phyloP scores from a whole-genome alignment of 1,140 invertebrate species.

The Drusus annulatus region DNA sequence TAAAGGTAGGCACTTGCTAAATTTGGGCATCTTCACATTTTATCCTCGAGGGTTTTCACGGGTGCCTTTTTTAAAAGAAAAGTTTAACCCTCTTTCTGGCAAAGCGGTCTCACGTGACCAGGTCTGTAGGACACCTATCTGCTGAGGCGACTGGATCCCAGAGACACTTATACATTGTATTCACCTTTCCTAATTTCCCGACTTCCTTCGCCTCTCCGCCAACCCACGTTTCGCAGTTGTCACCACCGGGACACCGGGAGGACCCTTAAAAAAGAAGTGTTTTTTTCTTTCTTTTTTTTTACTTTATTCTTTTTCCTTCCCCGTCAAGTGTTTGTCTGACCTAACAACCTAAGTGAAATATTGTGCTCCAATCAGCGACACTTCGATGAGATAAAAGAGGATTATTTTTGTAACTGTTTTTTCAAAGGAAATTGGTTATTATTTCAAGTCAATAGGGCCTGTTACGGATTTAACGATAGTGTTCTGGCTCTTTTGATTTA shows the following conservation, averaged over 20 bases:
- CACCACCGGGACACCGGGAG: constrained; percentile 22
- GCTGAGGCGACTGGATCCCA: not conserved
- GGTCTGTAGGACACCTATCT: not conserved
- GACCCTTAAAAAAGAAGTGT: constrained; percentile 26
- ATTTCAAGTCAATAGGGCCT: constrained; percentile 7
- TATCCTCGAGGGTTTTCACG: too few relatives aligned
- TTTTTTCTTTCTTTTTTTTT: constrained; percentile 10
- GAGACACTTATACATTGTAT: constrained; percentile 8
- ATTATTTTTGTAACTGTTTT: constrained; percentile 20
- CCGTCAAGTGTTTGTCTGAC: constrained; percentile 20
- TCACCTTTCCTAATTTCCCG: constrained; percentile 16
- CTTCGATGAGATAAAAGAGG: not conserved
- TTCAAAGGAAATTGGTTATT: constrained; percentile 23
- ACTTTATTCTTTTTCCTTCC: not conserved
- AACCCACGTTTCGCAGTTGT: constrained; percentile 36
- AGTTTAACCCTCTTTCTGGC: constrained; percentile 1
- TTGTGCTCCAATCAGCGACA: constrained; percentile 32
- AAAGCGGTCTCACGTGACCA: constrained; percentile 7
- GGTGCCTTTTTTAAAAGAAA: not conserved
- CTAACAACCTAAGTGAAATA: constrained; percentile 31
- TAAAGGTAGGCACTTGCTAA: too few relatives aligned
- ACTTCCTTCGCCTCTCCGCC: constrained; percentile 10
- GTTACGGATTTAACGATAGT: constrained; percentile 24
- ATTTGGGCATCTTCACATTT: too few relatives aligned
- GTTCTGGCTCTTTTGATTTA: constrained; percentile 13